Evolutionary conservation across 2,797 vertebrate species (phyloP), one percentile per base, ranked within the genome.

Genomic region (Antennarius maculatus): DNA sequence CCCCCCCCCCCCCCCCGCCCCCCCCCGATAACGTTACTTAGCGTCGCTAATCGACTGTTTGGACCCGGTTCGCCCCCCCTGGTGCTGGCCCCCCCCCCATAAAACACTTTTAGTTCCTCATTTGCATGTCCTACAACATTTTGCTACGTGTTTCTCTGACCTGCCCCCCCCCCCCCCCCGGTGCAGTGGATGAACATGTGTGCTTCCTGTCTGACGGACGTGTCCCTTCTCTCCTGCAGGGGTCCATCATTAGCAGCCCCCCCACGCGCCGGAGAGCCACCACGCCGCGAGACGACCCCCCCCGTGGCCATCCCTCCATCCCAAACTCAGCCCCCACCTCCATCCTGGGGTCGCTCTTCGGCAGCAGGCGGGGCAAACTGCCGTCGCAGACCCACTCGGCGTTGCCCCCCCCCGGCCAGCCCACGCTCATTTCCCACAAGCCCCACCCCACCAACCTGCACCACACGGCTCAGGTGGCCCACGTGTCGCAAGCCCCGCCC

Each of bases 191-290:
- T 46, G 34, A 55, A 70, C 41, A 52, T 60, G 54, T 15, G 62
- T 77, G 54, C 59, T 45, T 43, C 27, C 45, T 2, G 56, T 80
- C 73, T 88, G 72, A 90, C 58, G 11, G 69, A 66, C 64, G 12
- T 74, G 76, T 79, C 31, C 31, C 77, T 68, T 86, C 76, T 93
- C 86, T 85, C 93, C 94, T 94, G 84, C 95, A 99, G 97, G 97
- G 95, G 92, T 97, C 96, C 96, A 97, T 96, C 97, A 98, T 98
- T 99, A 99, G 95, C 96, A 97, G 96, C 77, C 96, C 95, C 69
- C 96, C 97, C 92, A 95, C 94, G 69, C 94, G 93, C 86, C 95
- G 95, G 90, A 97, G 96, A 96, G 94, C 95, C 85, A 89, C 95
- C 84, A 93, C 95, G 66, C 94, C 94, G 80, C 94, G 92, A 0